phyloP scores from a whole-genome alignment of 2,888 invertebrate genomes.

The Oscheius onirici region DNA sequence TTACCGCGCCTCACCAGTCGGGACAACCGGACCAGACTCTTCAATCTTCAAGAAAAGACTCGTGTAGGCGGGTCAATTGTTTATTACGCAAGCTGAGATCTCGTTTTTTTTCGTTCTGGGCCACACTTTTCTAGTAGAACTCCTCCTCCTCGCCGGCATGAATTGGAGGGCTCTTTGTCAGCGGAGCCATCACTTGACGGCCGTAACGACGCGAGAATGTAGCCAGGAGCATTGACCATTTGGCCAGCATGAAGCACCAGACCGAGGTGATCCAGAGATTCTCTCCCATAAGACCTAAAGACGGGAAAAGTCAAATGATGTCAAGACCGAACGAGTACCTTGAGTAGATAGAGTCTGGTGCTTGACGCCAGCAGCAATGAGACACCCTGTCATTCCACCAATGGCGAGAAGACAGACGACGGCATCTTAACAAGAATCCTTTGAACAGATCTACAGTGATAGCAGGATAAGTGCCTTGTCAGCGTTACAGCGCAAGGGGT shows the following conservation, averaged over 20 bases:
- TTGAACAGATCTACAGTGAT: background rate
- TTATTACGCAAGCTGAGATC: slow-evolving; percentile 22
- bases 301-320: background rate
- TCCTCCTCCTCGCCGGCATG: slow-evolving; percentile 19
- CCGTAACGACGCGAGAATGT: slow-evolving; percentile 24
- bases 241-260: slow-evolving; percentile 68
- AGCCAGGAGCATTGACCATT: slow-evolving; percentile 45
- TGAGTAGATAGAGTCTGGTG: slow-evolving; percentile 56
- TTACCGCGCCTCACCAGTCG: slow-evolving; percentile 7
- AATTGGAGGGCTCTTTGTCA: slow-evolving; percentile 21
- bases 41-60: background rate
- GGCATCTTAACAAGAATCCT: slow-evolving; percentile 46
- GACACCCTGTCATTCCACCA: slow-evolving; percentile 60
- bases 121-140: background rate
- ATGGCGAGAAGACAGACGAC: slow-evolving; percentile 49
- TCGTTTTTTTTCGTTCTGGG: background rate
- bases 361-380: slow-evolving; percentile 59
- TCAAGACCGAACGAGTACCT: slow-evolving; percentile 32
- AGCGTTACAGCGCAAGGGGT: too few relatives aligned
- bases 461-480: too few relatives aligned
- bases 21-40: background rate
- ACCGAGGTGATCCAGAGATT: slow-evolving; percentile 68
- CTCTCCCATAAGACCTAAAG: slow-evolving; percentile 58
- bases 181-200: slow-evolving; percentile 21
- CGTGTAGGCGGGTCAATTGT: background rate